Evolutionary conservation across 2,113 vertebrate genomes (phyloP), one percentile per base, ranked within the genome.

Genomic region (Ariopsis seemanni): DNA sequence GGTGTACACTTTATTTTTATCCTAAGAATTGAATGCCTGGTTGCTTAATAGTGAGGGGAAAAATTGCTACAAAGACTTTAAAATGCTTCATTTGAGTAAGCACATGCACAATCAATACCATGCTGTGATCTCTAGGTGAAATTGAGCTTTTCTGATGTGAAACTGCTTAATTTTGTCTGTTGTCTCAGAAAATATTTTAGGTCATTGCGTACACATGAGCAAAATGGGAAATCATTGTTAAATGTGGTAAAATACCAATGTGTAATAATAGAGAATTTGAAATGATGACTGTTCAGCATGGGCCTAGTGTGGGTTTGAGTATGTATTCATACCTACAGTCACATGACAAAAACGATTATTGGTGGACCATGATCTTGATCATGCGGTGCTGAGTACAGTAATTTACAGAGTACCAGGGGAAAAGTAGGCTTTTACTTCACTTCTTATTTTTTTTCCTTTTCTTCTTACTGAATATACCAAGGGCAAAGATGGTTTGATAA

Each of bases 51-150:
- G 80, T 75, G 42, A 63, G 7, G 30, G 30, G 72, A 75, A 81
- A 77, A 83, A 90, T 60, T 67, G 48, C 84, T 84, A 65, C 58
- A 86, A 86, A 88, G 71, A 74, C 34, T 42, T 42, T 42, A 42
- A 42, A 85, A 83, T 48, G 71, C 69, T 55, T 87, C 53, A 42
- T 60, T 69, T 85, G 50, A 67, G 69, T 65, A 84, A 83, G 53
- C 52, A 30, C 67, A 87, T 5, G 22, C 62, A 52, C 79, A 75
- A 86, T 89, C 86, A 78, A 87, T 87, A 72, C 15, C 8, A 48
- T 5, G 14, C 83, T 78, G 81, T 75, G 87, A 89, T 87, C 83
- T 75, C 84, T 25, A 84, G 71, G 86, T 85, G 78, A 87, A 83
- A 63, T 62, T 2, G 30, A 71, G 82, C 69, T 86, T 75, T 74